phyloP scores from a whole-genome alignment of 2,797 vertebrate species.

The Leuciscus waleckii region DNA sequence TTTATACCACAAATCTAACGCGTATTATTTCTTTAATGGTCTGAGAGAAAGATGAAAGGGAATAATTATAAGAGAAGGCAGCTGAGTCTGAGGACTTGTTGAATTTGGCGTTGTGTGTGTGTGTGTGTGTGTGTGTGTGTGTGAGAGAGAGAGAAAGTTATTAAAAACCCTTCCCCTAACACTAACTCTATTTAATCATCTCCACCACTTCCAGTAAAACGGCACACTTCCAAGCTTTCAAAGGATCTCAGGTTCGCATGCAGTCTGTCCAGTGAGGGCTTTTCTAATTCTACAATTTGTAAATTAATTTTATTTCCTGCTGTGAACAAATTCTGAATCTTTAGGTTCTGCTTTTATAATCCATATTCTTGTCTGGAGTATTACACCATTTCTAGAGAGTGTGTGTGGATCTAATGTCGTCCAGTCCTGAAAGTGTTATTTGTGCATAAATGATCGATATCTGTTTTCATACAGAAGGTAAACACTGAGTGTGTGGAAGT shows the following conservation, averaged over 20 bases:
- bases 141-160: constrained; percentile 65
- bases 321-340: neutral
- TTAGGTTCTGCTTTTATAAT: constrained; percentile 19
- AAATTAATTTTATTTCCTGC: neutral
- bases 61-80: constrained; percentile 68
- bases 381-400: constrained; percentile 11
- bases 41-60: constrained; percentile 58
- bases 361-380: constrained; percentile 17
- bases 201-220: constrained; percentile 71
- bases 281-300: neutral
- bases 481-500: neutral
- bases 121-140: constrained; percentile 4
- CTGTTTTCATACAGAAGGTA: neutral
- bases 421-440: neutral
- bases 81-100: constrained; percentile 72
- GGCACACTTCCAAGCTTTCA: constrained; percentile 65
- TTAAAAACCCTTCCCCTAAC: constrained; percentile 73
- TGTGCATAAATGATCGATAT: neutral
- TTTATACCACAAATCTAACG: constrained; percentile 17
- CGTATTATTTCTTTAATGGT: constrained; percentile 19
- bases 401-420: neutral
- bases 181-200: constrained; percentile 75
- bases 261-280: neutral
- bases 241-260: neutral
- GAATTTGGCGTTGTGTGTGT: constrained; percentile 70